These are phyloP conservation scores for Arizona elegans DNA, from an alignment of 2,113 vertebrate species.

Conservation along the genomic window DNA sequence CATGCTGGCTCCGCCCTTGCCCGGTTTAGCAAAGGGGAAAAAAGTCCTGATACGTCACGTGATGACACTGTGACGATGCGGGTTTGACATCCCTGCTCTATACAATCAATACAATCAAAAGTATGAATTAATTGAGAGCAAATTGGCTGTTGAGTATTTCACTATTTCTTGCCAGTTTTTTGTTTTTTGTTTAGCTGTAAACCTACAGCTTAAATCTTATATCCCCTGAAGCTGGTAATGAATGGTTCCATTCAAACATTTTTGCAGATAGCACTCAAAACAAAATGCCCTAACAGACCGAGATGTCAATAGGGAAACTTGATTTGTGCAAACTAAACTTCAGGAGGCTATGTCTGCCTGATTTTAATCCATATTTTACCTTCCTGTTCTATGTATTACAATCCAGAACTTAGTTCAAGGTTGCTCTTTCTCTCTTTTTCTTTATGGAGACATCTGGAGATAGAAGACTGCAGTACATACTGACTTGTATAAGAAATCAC, in stretches of 20 bases:
- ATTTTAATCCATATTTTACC: not conserved
- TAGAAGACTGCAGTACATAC: not conserved
- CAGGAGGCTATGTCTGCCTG: not conserved
- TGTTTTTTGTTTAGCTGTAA: not conserved
- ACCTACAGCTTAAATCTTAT: not conserved
- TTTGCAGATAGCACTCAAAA: not conserved
- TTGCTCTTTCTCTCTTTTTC: not conserved
- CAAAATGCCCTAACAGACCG: not conserved
- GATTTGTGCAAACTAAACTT: not conserved
- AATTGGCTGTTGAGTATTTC: not conserved
- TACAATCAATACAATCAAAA: not conserved
- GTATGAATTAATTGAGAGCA: not conserved
- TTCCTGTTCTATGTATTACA: not conserved
- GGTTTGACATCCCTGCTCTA: not conserved
- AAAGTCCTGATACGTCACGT: too few relatives aligned
- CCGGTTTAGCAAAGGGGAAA: too few relatives aligned
- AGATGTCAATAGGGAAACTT: not conserved
- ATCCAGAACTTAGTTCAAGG: not conserved
- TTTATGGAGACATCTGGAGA: not conserved
- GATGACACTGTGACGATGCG: too few relatives aligned
- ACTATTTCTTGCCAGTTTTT: not conserved
- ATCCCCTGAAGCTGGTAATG: not conserved
- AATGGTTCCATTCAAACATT: not conserved
- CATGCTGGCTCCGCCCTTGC: too few relatives aligned
- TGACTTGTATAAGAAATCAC: not conserved